These are phyloP conservation scores for Ryuthela nishihirai DNA, from an alignment of 2,888 invertebrate species.

Conservation along the genomic window DNA sequence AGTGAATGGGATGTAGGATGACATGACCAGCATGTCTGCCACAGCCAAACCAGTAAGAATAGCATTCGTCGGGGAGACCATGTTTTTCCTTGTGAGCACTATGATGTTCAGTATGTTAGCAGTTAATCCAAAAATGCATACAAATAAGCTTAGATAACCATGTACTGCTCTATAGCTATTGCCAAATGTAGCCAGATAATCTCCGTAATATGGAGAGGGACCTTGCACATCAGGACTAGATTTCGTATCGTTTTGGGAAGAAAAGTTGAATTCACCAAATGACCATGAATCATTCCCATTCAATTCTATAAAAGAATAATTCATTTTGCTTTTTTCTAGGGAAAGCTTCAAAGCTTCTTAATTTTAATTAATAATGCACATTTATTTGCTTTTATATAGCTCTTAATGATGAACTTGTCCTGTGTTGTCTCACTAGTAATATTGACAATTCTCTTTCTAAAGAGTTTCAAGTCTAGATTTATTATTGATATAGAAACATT, in stretches of 20 bases:
- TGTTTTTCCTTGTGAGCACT: conserved; percentile 81
- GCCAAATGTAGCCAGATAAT: conserved; percentile 55
- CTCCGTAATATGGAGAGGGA: conserved; percentile 33
- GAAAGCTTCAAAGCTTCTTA: no score
- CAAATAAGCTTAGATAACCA: conserved; percentile 77
- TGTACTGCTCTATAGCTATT: conserved; percentile 68
- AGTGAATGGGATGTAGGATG: conserved; percentile 84
- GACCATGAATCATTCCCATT: conserved; percentile 16
- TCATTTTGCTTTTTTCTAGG: no score
- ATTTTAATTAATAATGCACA: no score
- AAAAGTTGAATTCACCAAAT: conserved; percentile 8
- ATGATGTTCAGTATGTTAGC: conserved; percentile 89
- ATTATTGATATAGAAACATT: no score
- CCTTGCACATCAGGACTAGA: conserved; percentile 6
- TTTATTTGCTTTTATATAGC: no score
- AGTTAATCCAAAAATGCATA: conserved; percentile 84
- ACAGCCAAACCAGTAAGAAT: conserved; percentile 81
- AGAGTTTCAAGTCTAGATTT: no score
- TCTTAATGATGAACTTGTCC: no score
- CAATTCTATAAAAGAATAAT: no score
- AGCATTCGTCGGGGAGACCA: conserved; percentile 86
- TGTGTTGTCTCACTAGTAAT: no score
- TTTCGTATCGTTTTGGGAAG: conserved; percentile 7
- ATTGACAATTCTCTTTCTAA: no score
- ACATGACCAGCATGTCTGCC: conserved; percentile 86